phyloP scores from a whole-genome alignment of 64 coral and sea anemone genomes.

The Cladopsammia gracilis region DNA sequence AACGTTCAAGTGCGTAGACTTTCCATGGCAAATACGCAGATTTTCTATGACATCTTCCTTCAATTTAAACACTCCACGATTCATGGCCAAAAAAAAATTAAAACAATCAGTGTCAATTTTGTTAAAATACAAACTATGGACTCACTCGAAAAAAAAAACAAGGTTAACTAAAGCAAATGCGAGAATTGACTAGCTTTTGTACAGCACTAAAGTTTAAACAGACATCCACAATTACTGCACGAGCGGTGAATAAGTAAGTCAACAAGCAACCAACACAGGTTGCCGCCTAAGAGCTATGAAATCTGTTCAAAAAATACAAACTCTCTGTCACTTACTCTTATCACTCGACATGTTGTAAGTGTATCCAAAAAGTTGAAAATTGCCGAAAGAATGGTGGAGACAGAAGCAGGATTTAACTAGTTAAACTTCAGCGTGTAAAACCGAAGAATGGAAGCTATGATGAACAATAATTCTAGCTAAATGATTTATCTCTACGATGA shows the following conservation, averaged over 20 bases:
- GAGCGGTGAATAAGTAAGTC: background rate
- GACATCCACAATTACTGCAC: no score
- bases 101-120: background rate
- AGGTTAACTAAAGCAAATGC: background rate
- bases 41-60: no score
- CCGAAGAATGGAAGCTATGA: slow-evolving; percentile 16
- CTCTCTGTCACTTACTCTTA: slow-evolving; percentile 13
- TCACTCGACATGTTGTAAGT: background rate
- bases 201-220: background rate
- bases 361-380: background rate
- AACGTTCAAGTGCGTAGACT: no score
- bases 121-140: background rate
- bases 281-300: background rate
- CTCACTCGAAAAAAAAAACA: background rate
- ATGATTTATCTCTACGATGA: slow-evolving; percentile 1
- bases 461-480: background rate
- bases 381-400: background rate
- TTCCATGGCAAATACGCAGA: no score
- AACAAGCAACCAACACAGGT: background rate
- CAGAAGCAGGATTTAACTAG: background rate
- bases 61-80: no score
- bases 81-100: no score
- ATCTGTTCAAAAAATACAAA: background rate
- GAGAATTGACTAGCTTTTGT: background rate
- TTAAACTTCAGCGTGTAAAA: background rate